Evolutionary conservation across 2,113 vertebrate species (phyloP).

Genomic region (Cariama cristata): DNA sequence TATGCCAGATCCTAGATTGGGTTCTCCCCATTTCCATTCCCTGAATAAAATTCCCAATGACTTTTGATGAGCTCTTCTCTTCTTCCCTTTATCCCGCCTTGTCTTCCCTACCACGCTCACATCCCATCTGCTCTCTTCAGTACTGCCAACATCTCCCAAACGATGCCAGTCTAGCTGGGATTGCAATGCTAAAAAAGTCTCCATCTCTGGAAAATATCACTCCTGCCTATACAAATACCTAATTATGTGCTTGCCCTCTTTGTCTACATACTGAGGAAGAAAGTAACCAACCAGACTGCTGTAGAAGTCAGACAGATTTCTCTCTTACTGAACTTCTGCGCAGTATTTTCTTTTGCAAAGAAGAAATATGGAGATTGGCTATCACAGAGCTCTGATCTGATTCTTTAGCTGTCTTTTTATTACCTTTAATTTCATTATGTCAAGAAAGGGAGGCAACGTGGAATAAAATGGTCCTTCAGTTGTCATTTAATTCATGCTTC

Average conservation of each 20-base stretch:
- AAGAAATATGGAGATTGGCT: background rate
- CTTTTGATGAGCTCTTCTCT: background rate
- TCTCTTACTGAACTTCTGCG: background rate
- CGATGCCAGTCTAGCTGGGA: background rate
- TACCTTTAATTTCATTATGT: background rate
- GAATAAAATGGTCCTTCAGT: background rate
- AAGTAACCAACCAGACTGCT: background rate
- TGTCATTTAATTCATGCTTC: background rate
- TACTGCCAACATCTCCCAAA: background rate
- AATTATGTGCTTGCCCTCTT: background rate
- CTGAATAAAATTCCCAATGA: background rate
- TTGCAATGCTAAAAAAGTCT: background rate
- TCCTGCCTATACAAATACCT: background rate
- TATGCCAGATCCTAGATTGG: background rate
- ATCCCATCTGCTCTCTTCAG: constrained; percentile 4
- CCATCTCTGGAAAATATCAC: background rate
- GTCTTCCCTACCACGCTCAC: background rate
- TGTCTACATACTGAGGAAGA: background rate
- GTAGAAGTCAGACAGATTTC: background rate
- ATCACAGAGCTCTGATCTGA: background rate
- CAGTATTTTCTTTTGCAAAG: background rate
- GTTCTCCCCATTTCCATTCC: background rate
- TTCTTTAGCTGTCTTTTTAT: background rate
- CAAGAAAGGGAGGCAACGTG: background rate
- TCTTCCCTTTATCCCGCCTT: background rate